Evolutionary conservation across 2,113 vertebrate genomes (phyloP), one percentile per base, ranked within the genome.

Genomic region (Heliornis fulica): DNA sequence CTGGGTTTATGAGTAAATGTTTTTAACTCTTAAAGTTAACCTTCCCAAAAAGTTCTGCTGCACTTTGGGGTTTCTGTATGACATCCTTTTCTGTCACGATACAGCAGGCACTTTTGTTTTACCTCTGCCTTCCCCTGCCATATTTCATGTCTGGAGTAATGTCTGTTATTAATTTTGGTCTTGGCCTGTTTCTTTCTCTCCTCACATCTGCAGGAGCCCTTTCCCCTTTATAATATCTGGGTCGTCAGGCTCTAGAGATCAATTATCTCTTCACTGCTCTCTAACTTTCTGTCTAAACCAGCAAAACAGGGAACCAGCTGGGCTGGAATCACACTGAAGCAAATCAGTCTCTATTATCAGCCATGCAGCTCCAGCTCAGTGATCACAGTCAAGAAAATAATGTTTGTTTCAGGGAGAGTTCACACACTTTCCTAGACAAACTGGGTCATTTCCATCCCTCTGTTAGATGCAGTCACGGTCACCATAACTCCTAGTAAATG

Each of bases 181-280:
- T 95, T 93, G 82, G 91, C 83, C 78, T 75, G 84, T 75, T 89
- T 97, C 81, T 79, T 38, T 80, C 80, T 70, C 76, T 84, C 81
- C 85, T 91, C 83, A 92, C 96, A 97, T 96, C 93, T 97, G 95
- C 87, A 91, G 81, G 90, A 95, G 89, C 87, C 92, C 87, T 91
- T 94, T 96, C 84, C 54, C 85, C 95, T 95, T 90, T 95, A 70
- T 87, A 96, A 53, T 69, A 97, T 89, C 71, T 91, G 53, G 94
- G 87, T 95, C 72, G 2, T 91, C 89, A 92, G 94, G 87, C 97
- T 92, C 97, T 89, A 48, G 97, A 97, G 97, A 96, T 97, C 95
- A 96, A 95, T 97, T 97, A 87, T 90, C 89, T 97, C 83, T 79
- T 93, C 19, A 2, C 88, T 85, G 75, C 61, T 86, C 86, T 94